Conservation (phyloP, 2,797 vertebrate genomes). For the Merluccius polli region DNA sequence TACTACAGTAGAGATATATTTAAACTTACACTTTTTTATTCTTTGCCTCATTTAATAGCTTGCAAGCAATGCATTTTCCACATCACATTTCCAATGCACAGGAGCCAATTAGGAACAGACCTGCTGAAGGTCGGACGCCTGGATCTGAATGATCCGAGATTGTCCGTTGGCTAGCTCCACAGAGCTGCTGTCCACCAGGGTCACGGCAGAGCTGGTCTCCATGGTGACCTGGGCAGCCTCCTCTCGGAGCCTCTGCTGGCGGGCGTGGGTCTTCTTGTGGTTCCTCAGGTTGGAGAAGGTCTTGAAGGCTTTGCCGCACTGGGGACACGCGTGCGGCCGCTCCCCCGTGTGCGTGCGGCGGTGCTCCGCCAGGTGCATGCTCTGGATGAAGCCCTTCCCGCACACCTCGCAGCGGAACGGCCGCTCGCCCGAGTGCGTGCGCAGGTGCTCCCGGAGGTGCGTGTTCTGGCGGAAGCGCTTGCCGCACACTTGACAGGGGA, state of each 20-base stretch:
- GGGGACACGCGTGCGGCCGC: constrained; percentile 67
- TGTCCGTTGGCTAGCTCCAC: constrained; percentile 59
- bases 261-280: constrained; percentile 76
- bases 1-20: background rate
- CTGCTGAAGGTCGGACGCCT: constrained; percentile 70
- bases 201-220: constrained; percentile 43
- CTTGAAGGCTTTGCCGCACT: constrained; percentile 79
- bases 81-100: background rate
- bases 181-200: constrained; percentile 49
- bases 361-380: constrained; percentile 78
- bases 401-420: constrained; percentile 74
- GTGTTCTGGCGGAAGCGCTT: constrained; percentile 87
- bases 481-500: constrained; percentile 79
- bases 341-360: constrained; percentile 75
- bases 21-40: too few species aligned
- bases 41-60: too few species aligned
- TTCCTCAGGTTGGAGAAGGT: constrained; percentile 80
- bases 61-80: background rate
- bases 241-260: constrained; percentile 60
- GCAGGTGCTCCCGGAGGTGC: constrained; percentile 84
- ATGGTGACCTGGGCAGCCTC: constrained; percentile 40
- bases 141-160: constrained; percentile 75
- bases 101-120: constrained; percentile 38
- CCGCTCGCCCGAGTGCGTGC: constrained; percentile 77
- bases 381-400: constrained; percentile 73